These are phyloP conservation scores for Drosophila mojavensis DNA, from an alignment of 1,140 invertebrate species.

Conservation along the genomic window DNA sequence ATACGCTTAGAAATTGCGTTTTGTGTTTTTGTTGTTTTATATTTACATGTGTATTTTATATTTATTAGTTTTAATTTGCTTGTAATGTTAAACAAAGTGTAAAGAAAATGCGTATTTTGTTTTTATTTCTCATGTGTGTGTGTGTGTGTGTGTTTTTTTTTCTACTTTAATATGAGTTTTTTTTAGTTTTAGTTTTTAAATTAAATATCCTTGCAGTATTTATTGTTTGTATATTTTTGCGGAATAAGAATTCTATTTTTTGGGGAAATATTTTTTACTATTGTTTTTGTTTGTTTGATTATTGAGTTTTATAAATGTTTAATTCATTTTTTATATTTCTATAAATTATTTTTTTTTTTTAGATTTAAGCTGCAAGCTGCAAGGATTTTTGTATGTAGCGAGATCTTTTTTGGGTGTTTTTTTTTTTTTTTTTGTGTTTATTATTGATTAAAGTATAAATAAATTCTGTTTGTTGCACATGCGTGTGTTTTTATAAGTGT, in stretches of 20 bases:
- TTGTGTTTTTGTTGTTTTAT: conserved; percentile 46
- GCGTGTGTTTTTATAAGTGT: conserved; percentile 41
- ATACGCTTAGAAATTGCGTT: conserved; percentile 38
- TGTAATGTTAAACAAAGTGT: background rate
- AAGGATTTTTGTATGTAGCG: background rate
- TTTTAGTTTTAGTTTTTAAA: conserved; percentile 1
- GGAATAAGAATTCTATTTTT: background rate
- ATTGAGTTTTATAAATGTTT: background rate
- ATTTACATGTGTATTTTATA: conserved; percentile 52
- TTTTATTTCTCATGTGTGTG: background rate
- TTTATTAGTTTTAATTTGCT: background rate
- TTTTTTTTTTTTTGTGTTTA: background rate
- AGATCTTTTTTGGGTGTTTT: background rate
- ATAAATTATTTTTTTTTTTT: background rate
- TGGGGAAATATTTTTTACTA: background rate
- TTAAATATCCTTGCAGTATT: conserved; percentile 7
- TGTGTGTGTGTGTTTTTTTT: background rate
- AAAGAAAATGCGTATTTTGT: conserved; percentile 6
- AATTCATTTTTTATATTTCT: conserved; percentile 4
- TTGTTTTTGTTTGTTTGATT: background rate
- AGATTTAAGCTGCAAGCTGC: background rate
- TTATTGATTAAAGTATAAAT: conserved; percentile 34
- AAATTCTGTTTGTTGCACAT: conserved; percentile 22
- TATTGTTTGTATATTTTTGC: background rate
- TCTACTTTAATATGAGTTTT: conserved; percentile 17